Evolutionary conservation across 1,140 invertebrate species (phyloP), one percentile per base, ranked within the genome.

Genomic region (Brevipalpus yothersi): DNA sequence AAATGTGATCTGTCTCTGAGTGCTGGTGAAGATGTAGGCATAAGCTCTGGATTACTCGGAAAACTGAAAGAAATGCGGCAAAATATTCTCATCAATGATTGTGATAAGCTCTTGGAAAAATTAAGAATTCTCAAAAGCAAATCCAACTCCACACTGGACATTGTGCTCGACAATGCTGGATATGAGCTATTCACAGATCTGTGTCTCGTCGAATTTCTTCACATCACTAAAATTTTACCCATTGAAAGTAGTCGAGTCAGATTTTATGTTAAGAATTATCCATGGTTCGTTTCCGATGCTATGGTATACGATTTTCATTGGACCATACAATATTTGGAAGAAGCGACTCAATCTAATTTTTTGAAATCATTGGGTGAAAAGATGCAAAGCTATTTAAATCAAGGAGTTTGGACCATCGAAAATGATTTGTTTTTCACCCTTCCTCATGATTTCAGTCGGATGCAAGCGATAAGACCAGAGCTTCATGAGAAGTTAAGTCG

Each of bases 261-360:
- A 59, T 84, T 97, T 65, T 81, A 93, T 70, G 80, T 82, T 0
- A 98, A 98, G 75, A 73, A 75, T 11, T 82, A 89, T 63, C 92
- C 93, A 0, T 98, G 94, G 94, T 98, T 87, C 70, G 80, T 98
- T 1, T 97, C 92, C 11, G 94, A 98, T 71, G 82, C 83, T 1
- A 86, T 80, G 9, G 64, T 64, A 19, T 66, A 71, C 8, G 93
- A 97, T 74, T 81, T 93, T 56, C 63, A 77, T 63, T 90, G 80
- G 80, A 76, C 77, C 0, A 61, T 78, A n/a, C 59, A 73, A 17
- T 55, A 57, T 61, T 56, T 73, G 60, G 60, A 21, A 7, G 51
- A 62, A 55, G 41, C 54, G 39, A 66, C 15, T 31, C 19, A 58
- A 41, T 45, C 10, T 53, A 42, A 55, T 39, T 63, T 47, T 53